Percentiles rank a stretch among this genome's conserved stretches.
Conservation (phyloP, 2,113 vertebrate species). For the Trinectes maculatus region DNA sequence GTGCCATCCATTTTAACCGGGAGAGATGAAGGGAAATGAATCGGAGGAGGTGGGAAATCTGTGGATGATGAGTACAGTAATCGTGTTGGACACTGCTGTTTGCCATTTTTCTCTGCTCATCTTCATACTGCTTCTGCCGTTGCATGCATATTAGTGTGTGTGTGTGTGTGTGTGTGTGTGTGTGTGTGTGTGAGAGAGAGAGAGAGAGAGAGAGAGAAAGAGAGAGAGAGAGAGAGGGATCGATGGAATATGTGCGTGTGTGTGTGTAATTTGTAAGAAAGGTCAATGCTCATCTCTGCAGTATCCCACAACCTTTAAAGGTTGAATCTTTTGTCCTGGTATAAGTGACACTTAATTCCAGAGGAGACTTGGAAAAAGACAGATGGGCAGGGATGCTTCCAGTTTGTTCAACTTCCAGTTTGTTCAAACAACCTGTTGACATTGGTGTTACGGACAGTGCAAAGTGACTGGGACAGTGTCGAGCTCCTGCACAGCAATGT, state of each 20-base stretch:
- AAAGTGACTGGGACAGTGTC: no score
- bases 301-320: conserved; percentile 81
- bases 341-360: conserved; percentile 71
- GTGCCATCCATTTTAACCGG: conserved; percentile 67
- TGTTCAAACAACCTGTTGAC: conserved; percentile 41
- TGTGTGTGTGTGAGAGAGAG: neutral
- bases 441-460: neutral
- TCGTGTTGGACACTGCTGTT: conserved; percentile 74
- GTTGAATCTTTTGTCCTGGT: conserved; percentile 75
- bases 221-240: neutral
- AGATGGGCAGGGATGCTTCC: no score
- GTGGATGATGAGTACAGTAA: conserved; percentile 79
- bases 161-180: conserved; percentile 23
- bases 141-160: conserved; percentile 45
- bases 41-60: conserved; percentile 62
- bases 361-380: conserved; percentile 32
- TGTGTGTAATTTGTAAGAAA: conserved; percentile 74
- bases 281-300: conserved; percentile 79
- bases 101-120: conserved; percentile 66
- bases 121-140: conserved; percentile 32
- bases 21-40: conserved; percentile 71
- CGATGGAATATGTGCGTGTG: conserved; percentile 6
- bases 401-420: no score
- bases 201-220: neutral
- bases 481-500: no score